These are phyloP conservation scores for Musca vetustissima DNA, from an alignment of 1,140 invertebrate genomes.

Conservation along the genomic window DNA sequence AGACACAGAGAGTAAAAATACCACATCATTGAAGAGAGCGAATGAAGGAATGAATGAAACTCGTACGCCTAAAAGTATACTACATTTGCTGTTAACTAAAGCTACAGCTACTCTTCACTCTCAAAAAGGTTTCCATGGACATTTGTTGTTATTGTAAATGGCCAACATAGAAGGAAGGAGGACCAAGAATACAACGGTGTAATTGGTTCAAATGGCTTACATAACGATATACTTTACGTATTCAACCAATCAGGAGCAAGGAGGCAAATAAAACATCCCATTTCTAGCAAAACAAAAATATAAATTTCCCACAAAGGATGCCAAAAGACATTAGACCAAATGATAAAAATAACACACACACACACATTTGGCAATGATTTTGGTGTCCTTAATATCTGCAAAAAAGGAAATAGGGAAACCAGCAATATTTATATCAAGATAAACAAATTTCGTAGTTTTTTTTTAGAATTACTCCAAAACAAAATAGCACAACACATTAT, in stretches of 20 bases:
- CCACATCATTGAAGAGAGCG: not conserved
- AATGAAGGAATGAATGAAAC: not conserved
- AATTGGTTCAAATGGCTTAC: too few species aligned
- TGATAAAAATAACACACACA: not conserved
- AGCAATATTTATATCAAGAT: slow-evolving; percentile 16
- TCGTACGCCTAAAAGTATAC: too few species aligned
- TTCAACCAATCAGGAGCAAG: too few species aligned
- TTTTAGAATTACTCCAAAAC: not conserved
- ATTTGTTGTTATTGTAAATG: too few species aligned
- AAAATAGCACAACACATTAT: not conserved
- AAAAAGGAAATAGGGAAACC: not conserved
- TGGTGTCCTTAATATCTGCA: not conserved
- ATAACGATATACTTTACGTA: too few species aligned
- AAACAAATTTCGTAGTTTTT: not conserved
- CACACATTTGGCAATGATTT: slow-evolving; percentile 14
- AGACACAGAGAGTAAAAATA: not conserved
- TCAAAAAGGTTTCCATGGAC: too few species aligned
- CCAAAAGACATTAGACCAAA: not conserved
- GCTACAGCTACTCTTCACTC: too few species aligned
- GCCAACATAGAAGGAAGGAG: too few species aligned
- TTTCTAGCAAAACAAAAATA: not conserved
- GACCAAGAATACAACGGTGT: too few species aligned
- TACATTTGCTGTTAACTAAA: too few species aligned
- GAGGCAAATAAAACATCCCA: too few species aligned
- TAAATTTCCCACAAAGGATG: not conserved